Evolutionary conservation across 2,113 vertebrate species (phyloP).

Genomic region (Loxodonta africana): DNA sequence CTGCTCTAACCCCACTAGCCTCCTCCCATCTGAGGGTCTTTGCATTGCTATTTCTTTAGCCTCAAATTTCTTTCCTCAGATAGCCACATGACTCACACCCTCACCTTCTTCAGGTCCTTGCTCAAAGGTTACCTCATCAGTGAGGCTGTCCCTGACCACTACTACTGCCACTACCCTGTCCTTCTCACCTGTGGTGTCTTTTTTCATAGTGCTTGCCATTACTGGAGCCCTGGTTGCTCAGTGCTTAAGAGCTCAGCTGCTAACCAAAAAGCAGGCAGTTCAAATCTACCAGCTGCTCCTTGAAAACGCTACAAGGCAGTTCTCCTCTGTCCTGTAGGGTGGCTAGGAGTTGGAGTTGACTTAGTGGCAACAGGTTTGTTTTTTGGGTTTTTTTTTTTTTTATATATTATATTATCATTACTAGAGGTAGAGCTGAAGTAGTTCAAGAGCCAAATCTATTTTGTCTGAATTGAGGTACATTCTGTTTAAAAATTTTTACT

Average conservation of each 20-base stretch:
- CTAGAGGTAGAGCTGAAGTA: too few species aligned
- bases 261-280: too few species aligned
- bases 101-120: background rate
- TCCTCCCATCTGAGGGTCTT: background rate
- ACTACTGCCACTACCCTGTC: background rate
- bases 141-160: background rate
- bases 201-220: background rate
- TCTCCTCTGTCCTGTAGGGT: too few species aligned
- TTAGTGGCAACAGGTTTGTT: too few species aligned
- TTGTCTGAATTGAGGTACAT: too few species aligned
- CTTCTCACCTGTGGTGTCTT: background rate
- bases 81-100: background rate
- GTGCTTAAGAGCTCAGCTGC: too few species aligned
- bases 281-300: too few species aligned
- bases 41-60: background rate
- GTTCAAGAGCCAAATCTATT: too few species aligned
- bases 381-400: too few species aligned
- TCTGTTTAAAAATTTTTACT: background rate
- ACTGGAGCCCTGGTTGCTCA: background rate
- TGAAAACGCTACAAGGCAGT: too few species aligned
- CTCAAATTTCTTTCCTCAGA: background rate
- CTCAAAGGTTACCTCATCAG: background rate
- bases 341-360: too few species aligned
- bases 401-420: too few species aligned
- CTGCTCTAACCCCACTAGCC: background rate